These are phyloP conservation scores for Riparia riparia DNA, from an alignment of 2,113 vertebrate species.

Conservation along the genomic window DNA sequence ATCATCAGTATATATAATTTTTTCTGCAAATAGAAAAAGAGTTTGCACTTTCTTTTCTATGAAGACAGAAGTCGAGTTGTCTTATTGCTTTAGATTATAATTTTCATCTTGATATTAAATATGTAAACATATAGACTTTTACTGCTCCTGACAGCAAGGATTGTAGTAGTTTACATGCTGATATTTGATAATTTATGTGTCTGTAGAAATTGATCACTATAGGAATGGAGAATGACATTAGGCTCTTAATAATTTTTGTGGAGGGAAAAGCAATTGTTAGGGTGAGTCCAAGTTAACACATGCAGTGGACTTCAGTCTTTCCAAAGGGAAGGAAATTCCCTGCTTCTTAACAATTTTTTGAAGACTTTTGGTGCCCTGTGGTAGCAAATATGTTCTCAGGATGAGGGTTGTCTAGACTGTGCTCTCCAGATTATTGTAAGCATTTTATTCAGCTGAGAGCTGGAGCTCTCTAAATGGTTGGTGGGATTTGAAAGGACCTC, in stretches of 20 bases:
- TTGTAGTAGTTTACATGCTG: neutral
- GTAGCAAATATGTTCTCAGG: neutral
- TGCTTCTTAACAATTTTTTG: neutral
- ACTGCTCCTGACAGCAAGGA: neutral
- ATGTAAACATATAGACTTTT: neutral
- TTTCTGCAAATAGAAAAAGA: conserved; percentile 43
- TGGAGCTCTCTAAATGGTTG: neutral
- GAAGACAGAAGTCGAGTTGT: conserved; percentile 64
- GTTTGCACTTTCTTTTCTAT: conserved; percentile 61
- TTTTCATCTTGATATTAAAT: conserved; percentile 33
- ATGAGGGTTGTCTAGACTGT: neutral
- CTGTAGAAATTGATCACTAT: neutral
- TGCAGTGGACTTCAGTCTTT: neutral
- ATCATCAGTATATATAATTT: conserved; percentile 67
- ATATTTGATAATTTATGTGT: neutral
- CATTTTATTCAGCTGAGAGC: neutral
- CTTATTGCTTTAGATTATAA: conserved; percentile 51
- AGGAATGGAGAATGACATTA: neutral
- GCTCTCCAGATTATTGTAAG: neutral
- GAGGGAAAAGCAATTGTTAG: neutral
- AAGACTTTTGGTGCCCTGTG: neutral
- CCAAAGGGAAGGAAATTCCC: neutral
- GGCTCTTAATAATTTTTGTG: neutral
- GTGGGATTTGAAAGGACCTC: neutral
- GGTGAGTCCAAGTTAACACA: neutral